A percentile compares a stretch with the other conserved stretches of the same genome.
These are phyloP conservation scores for Chaetoderma sp. DNA, from an alignment of 2,888 invertebrate genomes.

Conservation along the genomic window DNA sequence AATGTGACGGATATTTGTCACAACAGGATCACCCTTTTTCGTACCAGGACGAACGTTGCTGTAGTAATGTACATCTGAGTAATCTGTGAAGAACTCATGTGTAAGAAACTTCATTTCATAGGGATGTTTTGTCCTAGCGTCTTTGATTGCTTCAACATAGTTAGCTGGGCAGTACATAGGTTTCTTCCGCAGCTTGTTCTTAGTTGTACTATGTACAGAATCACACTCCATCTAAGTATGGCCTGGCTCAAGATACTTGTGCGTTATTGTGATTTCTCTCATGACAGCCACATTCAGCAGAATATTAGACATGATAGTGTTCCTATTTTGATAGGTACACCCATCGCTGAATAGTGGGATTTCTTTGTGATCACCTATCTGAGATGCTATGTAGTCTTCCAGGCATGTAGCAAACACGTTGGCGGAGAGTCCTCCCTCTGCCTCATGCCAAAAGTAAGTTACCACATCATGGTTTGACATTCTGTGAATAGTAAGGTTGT, in stretches of 20 bases:
- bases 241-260: constrained; percentile 14
- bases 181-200: constrained; percentile 20
- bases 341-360: neutral
- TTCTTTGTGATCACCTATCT: neutral
- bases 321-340: constrained; percentile 2
- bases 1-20: neutral
- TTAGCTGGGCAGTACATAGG: no score
- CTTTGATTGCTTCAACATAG: no score
- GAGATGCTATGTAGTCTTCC: constrained; percentile 10
- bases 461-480: constrained; percentile 28
- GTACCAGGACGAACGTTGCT: no score
- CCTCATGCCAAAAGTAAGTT: constrained; percentile 32
- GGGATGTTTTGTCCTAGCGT: constrained; percentile 1
- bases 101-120: constrained; percentile 5
- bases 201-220: constrained; percentile 12
- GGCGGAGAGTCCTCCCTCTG: constrained; percentile 35
- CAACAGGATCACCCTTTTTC: no score
- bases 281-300: neutral
- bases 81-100: no score
- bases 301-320: neutral
- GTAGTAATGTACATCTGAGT: neutral
- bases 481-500: no score
- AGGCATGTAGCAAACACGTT: constrained; percentile 23
- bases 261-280: constrained; percentile 6
- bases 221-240: constrained; percentile 25